Conservation (phyloP, 2,113 vertebrate genomes). For the Oplegnathus fasciatus region DNA sequence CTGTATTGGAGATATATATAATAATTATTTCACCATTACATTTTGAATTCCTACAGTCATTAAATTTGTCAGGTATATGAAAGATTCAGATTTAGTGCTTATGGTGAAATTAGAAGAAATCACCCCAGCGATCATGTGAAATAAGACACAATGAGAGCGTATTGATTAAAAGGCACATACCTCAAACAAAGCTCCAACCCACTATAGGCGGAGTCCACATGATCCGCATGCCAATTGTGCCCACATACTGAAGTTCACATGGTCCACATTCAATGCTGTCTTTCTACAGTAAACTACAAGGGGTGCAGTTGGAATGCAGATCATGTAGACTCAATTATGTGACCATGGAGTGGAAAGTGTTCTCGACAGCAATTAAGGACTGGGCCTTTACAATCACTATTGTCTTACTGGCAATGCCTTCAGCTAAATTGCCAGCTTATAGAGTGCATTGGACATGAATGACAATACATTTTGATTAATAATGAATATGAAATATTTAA, state of each 20-base stretch:
- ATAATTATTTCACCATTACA: not conserved
- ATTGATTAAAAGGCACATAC: not conserved
- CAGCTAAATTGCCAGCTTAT: too few relatives aligned
- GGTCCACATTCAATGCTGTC: not conserved
- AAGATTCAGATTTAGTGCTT: not conserved
- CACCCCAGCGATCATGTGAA: not conserved
- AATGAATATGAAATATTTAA: too few relatives aligned
- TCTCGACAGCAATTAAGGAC: not conserved
- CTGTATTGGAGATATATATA: not conserved
- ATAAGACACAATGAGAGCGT: not conserved
- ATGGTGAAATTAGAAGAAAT: not conserved
- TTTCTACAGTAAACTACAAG: not conserved
- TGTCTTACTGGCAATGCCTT: not conserved
- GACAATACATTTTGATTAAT: too few relatives aligned
- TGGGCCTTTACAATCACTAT: not conserved
- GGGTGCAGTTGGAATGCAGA: not conserved
- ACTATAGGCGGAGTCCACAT: not conserved
- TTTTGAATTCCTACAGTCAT: not conserved
- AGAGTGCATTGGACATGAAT: not conserved
- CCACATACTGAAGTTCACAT: not conserved
- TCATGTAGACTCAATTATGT: not conserved
- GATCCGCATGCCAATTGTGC: not conserved
- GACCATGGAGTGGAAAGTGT: not conserved
- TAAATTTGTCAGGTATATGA: not conserved
- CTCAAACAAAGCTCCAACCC: not conserved